Base-by-base conservation (phyloP, 2,797 vertebrate species). In the Cossypha caffra region DNA sequence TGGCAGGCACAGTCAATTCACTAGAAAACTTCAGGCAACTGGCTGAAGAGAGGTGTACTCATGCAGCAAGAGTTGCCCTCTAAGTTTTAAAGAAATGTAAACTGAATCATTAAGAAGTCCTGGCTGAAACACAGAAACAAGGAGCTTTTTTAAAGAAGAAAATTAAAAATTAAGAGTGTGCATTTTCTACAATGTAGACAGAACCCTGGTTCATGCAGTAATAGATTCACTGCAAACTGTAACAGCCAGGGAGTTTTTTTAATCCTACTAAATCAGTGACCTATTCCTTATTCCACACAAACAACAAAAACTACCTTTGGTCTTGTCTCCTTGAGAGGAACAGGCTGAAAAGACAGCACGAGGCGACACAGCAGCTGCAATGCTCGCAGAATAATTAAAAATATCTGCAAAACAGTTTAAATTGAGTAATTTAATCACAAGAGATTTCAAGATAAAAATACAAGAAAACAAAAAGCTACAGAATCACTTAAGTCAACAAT, bases 271-370 rank as follows among this genome's bases (percentile, higher is more conserved):
- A 91, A 86, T 16, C 47, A 67, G 18, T 59, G 24, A 74, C 33
- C 17, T 59, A 82, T 29, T 71, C 29, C 23, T 37, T 58, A 38
- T 78, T 87, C 31, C 58, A 67, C 5, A 45, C 8, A 52, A 43
- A 25, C 35, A 58, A 47, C 26, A 81, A 55, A 68, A 57, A 62
- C 90, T 96, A 99, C 99, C 99, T 99, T 99, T 72, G 96, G 96
- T 75, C 95, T 62, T 11, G 97, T 93, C 11, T 97, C 96, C 97
- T 99, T 99, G 74, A 99, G 94, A 57, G 99, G 97, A 96, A 99
- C 11, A 8, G 99, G 99, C 93, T 99, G 99, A 29, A 99, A 96
- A 87, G 99, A 99, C 38, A 99, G 86, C 85, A 99, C 99, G 12
- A 99, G 97, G 35, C 99, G 98, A 89, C 98, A 99, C 54, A 98